Evolutionary conservation across 2,797 vertebrate species (phyloP), one percentile per base, ranked within the genome.

Genomic region (Cynopterus sphinx): DNA sequence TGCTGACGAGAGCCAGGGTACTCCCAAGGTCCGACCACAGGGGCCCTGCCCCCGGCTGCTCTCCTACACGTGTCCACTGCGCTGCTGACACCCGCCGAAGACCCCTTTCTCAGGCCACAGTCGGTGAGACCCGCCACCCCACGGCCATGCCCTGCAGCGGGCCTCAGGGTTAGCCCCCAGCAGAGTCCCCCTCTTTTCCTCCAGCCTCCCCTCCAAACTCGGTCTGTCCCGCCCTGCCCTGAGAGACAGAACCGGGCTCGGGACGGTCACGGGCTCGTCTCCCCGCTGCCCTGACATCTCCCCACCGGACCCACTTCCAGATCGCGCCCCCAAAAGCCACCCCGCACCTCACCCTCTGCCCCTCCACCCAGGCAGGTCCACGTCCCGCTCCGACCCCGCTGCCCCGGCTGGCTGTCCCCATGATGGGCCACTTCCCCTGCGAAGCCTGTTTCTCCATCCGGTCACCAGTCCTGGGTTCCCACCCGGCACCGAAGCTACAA

Each of bases 1-100:
- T 1, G 13, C 9, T 0, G 0, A 3, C 15, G 26, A 39, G 46
- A 9, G 46, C 17, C 24, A 0, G 0, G 1, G 3, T 2, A 28
- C 12, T 2, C 28, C 57, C 3, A 28, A 39, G 33, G 8, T 24
- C 79, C 36, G 19, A 16, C 2, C 2, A 26, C 7, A 39, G 82
- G 53, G 4, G 24, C 21, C 49, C 43, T 0, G 24, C 31, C 33
- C 53, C 65, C 43, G 24, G 61, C 1, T 51, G 46, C 28, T 12
- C 9, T 41, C 41, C 4, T 12, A 16, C 28, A 7, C 2, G 21
- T 4, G 24, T 7, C 81, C 24, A 12, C 0, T 1, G 33, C 3
- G 2, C 31, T 33, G 21, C 36, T 10, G 41, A n/a, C 0, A 2
- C 9, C 9, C 0, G 3, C 55, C 53, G 15, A 4, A 3, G 0